These are phyloP conservation scores for Deladenus siricidicola DNA, from an alignment of 2,888 invertebrate genomes.

Conservation along the genomic window DNA sequence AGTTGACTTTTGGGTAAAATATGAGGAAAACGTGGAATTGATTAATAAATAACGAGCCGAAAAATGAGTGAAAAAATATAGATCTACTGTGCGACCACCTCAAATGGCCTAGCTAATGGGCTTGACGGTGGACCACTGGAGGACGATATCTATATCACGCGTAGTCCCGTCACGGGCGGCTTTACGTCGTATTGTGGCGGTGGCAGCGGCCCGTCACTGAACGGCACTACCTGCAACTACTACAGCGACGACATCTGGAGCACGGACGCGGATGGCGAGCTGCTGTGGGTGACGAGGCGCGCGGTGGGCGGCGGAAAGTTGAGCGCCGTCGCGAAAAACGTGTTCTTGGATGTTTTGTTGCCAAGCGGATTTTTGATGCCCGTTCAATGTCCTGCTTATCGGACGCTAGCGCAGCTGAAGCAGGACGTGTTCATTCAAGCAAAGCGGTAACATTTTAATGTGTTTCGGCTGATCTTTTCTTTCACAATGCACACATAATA, in stretches of 20 bases:
- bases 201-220: too few relatives aligned
- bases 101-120: slow-evolving; percentile 1
- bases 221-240: not conserved
- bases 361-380: slow-evolving; percentile 33
- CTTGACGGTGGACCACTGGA: not conserved
- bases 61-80: too few relatives aligned
- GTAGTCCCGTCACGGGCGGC: too few relatives aligned
- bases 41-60: too few relatives aligned
- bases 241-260: slow-evolving; percentile 12
- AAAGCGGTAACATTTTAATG: slow-evolving; percentile 21
- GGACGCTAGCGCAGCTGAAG: slow-evolving; percentile 34
- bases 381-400: slow-evolving; percentile 24
- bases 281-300: slow-evolving; percentile 3
- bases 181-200: too few relatives aligned
- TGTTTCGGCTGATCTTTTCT: slow-evolving; percentile 5
- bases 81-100: too few relatives aligned
- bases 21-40: too few relatives aligned
- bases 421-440: slow-evolving; percentile 32
- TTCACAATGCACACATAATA: too few relatives aligned
- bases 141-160: too few relatives aligned
- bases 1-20: too few relatives aligned
- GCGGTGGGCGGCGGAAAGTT: not conserved
- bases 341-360: slow-evolving; percentile 15
- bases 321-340: not conserved
- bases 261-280: slow-evolving; percentile 11